Base-by-base conservation (phyloP, 2,888 invertebrate species). In the Chloromyia formosa region DNA sequence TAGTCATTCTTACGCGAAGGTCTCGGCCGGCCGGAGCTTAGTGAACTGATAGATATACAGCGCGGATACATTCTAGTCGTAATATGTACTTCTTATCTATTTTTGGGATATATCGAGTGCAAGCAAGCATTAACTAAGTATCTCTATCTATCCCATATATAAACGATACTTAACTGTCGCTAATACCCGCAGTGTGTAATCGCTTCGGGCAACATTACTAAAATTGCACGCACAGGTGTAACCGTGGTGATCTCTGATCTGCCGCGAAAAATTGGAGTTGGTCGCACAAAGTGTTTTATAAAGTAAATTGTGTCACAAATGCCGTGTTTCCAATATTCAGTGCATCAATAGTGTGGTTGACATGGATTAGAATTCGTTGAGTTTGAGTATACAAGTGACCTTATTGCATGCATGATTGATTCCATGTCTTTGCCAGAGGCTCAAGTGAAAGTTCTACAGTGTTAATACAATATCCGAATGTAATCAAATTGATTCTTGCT, bases 1-100 rank as follows among this genome's bases (percentile, higher is more conserved):
- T 35, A 66, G 66, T 66, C 66, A 49, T 66, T 66, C 66, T 49
- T 22, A 45, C 49, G 49, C 49, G 49, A 66, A 66, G 66, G 66
- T 66, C 66, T 66, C 66, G 66, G 66, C 49, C 66, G 66, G 23
- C 66, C 20, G 66, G 66, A 14, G 14, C 42, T 23, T 62, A 42
- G 62, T 42, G 7, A 27, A 62, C 49, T 66, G 7, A 35, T 35
- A 66, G 66, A 66, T 66, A 66, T 12, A 45, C 9, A 61, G 14
- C 35, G 23, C 61, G 16, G 20, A 56, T 53, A 22, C 4, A 9
- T 18, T 62, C 40, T 62, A 62, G 62, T 42, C 20, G 42, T 20
- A 42, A 10, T n/a, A n/a, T 40, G 16, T 12, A 40, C 62, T 35
- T 27, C 49, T 62, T 62, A 62, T 62, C 62, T 62, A 62, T 62